Conservation (phyloP, 1,140 invertebrate genomes). For the Brachionus plicatilis region DNA sequence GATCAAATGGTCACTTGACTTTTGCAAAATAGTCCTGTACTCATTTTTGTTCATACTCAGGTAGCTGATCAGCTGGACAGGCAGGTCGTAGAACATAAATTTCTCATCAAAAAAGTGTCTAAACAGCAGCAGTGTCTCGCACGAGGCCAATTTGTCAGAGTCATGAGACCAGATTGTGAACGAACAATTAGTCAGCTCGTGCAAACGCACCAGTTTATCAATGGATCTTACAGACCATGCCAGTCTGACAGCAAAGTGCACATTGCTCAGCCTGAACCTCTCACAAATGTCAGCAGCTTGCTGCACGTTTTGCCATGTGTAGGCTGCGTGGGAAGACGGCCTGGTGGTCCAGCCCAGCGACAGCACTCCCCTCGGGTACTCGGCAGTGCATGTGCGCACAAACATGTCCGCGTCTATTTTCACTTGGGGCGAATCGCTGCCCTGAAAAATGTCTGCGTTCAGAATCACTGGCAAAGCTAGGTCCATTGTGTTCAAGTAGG, state of each 20-base stretch:
- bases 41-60: neutral
- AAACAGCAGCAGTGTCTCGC: neutral
- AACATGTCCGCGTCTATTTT: constrained; percentile 2
- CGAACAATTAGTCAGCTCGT: neutral
- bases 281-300: neutral
- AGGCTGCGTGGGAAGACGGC: neutral
- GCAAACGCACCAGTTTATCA: neutral
- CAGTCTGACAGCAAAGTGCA: neutral
- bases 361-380: neutral
- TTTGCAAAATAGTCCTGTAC: neutral
- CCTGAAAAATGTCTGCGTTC: constrained; percentile 33
- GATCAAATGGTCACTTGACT: neutral
- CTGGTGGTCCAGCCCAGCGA: constrained; percentile 38
- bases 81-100: neutral
- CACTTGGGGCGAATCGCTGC: neutral
- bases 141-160: neutral
- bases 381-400: neutral
- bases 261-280: neutral
- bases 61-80: neutral
- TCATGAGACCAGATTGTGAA: constrained; percentile 32
- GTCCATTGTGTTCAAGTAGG: neutral
- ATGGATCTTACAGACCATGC: neutral
- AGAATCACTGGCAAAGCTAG: constrained; percentile 8
- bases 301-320: neutral
- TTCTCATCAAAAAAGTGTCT: neutral